Evolutionary conservation across 2,888 invertebrate species (phyloP).

Genomic region (Acanthosepion esculentum): DNA sequence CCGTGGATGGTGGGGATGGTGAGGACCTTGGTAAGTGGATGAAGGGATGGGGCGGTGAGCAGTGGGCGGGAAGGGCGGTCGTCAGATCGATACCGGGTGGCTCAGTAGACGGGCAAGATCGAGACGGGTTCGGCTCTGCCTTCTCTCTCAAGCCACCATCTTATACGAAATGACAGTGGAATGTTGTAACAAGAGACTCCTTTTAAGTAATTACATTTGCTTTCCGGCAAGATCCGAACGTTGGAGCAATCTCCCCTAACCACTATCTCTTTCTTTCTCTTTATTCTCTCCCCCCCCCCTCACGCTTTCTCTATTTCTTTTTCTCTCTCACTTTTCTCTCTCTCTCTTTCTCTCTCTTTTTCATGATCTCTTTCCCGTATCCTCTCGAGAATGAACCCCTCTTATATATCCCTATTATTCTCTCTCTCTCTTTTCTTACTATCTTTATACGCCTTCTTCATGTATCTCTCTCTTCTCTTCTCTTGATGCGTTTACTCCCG

Average conservation of each 20-base stretch:
- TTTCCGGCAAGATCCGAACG: background rate
- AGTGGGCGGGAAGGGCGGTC: background rate
- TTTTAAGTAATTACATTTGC: conserved; percentile 33
- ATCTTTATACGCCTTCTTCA: background rate
- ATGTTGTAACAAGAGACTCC: conserved; percentile 9
- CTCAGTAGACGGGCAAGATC: background rate
- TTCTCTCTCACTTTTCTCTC: background rate
- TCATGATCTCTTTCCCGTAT: background rate
- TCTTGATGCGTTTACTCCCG: background rate
- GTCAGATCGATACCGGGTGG: conserved; percentile 33
- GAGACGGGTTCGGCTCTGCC: background rate
- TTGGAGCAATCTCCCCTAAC: background rate
- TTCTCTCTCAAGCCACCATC: conserved; percentile 15
- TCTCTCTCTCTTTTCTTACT: background rate
- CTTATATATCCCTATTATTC: too few relatives aligned
- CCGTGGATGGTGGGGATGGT: background rate
- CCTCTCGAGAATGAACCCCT: background rate
- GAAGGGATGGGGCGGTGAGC: background rate
- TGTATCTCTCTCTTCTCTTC: background rate
- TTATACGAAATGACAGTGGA: conserved; percentile 33
- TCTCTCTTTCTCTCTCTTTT: background rate
- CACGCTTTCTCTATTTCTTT: too few relatives aligned
- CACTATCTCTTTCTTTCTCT: background rate
- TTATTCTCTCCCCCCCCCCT: background rate
- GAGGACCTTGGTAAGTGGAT: background rate